Evolutionary conservation across 2,888 invertebrate species (phyloP), one percentile per base, ranked within the genome.

Genomic region (Orgyia antiqua): DNA sequence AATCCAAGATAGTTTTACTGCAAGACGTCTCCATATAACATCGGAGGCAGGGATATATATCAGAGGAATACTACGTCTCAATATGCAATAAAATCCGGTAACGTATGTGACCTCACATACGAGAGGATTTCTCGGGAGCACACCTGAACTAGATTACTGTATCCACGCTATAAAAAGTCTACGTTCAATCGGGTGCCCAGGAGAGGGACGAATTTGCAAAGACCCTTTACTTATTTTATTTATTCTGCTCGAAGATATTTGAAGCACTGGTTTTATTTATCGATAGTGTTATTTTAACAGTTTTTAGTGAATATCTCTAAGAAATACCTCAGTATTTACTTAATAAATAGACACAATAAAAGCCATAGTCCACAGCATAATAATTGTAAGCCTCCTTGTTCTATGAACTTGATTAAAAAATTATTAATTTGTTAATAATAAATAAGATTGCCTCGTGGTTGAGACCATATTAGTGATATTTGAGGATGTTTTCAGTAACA

Each of bases 81-180:
- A 84, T 83, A 83, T 79, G 79, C 80, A 82, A 82, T 83, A 83
- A 84, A 84, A 76, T 65, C 57, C 60, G 69, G 49, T 58, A 75
- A 75, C 66, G 75, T 74, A 77, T 69, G 69, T 68, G 76, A 75
- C 74, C 76, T 77, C 72, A 74, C 69, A 69, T 68, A 59, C 66
- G 63, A 49, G 63, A 64, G 76, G 74, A 78, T 76, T 65, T 79
- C 70, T 70, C 73, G 59, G 57, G 68, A 68, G 71, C 72, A 68
- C 83, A 82, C 84, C 84, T 83, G 84, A 78, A 79, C 75, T 71
- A 73, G 72, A 84, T 80, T 82, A 83, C 77, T 68, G 75, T 77
- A 75, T 74, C 74, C 70, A 50, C 41, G 63, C 72, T 71, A 74
- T 77, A 77, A 79, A 76, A 80, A 72, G 70, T 64, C 62, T 69